A percentile compares a stretch with the other conserved stretches of the same genome.
These are phyloP conservation scores for Hypotaenidia philippensis DNA, from an alignment of 2,797 vertebrate species.

Conservation along the genomic window DNA sequence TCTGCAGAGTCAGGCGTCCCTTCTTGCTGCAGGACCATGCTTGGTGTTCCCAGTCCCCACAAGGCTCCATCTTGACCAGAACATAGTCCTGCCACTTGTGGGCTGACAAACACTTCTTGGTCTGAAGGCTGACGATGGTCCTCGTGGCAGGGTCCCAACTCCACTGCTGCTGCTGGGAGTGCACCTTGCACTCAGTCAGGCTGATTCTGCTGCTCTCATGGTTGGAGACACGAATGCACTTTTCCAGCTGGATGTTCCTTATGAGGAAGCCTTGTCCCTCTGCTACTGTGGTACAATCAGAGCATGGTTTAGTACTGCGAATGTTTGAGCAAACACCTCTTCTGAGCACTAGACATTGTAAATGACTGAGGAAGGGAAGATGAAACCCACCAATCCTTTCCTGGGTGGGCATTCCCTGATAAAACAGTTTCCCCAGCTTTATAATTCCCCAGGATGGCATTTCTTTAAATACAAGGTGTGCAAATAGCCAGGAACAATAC, in stretches of 20 bases:
- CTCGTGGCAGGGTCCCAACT: conserved; percentile 74
- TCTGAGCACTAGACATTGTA: neutral
- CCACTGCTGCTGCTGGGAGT: conserved; percentile 82
- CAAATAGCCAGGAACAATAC: neutral
- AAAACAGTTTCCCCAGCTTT: neutral
- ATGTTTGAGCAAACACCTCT: neutral
- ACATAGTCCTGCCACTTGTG: conserved; percentile 65
- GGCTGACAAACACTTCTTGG: conserved; percentile 82
- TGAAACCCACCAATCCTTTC: neutral
- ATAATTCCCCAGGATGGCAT: neutral
- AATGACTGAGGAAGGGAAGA: neutral
- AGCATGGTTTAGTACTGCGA: neutral
- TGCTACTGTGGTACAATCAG: conserved; percentile 59
- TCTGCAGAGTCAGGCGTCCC: conserved; percentile 83
- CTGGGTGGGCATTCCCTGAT: neutral
- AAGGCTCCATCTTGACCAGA: conserved; percentile 79
- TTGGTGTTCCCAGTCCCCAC: conserved; percentile 77
- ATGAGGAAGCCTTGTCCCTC: conserved; percentile 81
- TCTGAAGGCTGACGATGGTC: conserved; percentile 78
- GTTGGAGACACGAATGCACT: conserved; percentile 77
- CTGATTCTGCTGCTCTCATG: conserved; percentile 55
- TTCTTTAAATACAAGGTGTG: neutral
- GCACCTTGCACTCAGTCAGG: conserved; percentile 76
- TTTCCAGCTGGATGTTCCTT: conserved; percentile 83
- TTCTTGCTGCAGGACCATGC: conserved; percentile 88